Conservation (phyloP, 2,888 invertebrate genomes). For the Sphinx pinastri region DNA sequence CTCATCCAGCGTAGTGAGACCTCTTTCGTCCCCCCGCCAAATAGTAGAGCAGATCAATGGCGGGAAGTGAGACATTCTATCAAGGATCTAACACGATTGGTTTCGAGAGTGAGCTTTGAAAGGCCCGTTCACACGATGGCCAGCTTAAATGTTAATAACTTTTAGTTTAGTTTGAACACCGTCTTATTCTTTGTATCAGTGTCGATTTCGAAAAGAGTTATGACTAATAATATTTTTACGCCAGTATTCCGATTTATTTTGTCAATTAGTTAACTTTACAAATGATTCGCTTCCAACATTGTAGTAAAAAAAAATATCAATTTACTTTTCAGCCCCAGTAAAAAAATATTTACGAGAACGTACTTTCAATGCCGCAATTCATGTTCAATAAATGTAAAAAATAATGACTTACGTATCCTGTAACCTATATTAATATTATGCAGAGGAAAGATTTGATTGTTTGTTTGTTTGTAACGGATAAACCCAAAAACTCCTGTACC, state of each 20-base stretch:
- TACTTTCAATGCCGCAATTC: no score
- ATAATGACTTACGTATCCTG: no score
- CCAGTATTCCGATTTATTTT: not conserved
- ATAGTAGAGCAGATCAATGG: conserved; percentile 36
- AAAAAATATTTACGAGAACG: no score
- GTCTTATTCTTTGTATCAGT: not conserved
- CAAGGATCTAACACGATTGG: conserved; percentile 50
- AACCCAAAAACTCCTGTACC: no score
- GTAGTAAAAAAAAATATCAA: no score
- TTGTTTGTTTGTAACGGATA: no score
- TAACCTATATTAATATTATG: no score
- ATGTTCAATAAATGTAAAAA: no score
- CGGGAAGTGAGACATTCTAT: conserved; percentile 39
- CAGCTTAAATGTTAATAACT: conserved; percentile 34
- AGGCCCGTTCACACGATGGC: conserved; percentile 34
- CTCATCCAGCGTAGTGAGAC: conserved; percentile 46
- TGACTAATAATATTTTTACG: not conserved
- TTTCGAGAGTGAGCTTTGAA: conserved; percentile 34
- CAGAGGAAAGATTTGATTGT: no score
- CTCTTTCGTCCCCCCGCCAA: conserved; percentile 39
- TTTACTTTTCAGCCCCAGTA: no score
- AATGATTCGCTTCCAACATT: no score
- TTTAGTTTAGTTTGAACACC: not conserved
- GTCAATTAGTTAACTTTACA: not conserved
- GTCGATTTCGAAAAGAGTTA: not conserved